A percentile compares a stretch with the other conserved stretches of the same genome.
Evolutionary conservation across 1,140 invertebrate species (phyloP).

Genomic region (Aphelenchoides fujianensis): DNA sequence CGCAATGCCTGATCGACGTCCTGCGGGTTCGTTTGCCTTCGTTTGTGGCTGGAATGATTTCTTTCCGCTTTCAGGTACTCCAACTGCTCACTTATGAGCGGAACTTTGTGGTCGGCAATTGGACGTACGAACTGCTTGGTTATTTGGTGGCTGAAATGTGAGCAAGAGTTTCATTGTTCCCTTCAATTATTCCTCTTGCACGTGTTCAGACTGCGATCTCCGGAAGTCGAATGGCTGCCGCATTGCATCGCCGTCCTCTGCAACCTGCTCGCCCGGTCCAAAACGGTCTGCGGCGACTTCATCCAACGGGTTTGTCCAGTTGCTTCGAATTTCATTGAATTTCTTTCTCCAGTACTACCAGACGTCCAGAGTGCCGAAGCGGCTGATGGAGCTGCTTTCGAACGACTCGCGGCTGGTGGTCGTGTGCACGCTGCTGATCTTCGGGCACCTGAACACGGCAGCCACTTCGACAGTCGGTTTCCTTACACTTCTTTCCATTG

Average conservation of each 20-base stretch:
- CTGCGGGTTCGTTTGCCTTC: slow-evolving; percentile 22
- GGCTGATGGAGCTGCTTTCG: slow-evolving; percentile 1
- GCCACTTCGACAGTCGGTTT: background rate
- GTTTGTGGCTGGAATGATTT: no score
- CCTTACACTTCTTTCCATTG: no score
- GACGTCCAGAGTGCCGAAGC: background rate
- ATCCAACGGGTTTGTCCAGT: background rate
- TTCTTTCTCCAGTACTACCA: background rate
- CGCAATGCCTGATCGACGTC: slow-evolving; percentile 40
- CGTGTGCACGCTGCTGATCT: slow-evolving; percentile 2
- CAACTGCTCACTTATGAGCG: slow-evolving; percentile 37
- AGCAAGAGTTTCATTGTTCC: no score
- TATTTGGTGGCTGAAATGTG: slow-evolving; percentile 42
- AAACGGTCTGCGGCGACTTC: slow-evolving; percentile 22
- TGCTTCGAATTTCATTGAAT: background rate
- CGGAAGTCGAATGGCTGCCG: slow-evolving; percentile 36
- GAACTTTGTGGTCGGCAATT: slow-evolving; percentile 30
- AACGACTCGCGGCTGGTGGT: slow-evolving; percentile 6
- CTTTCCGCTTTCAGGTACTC: slow-evolving; percentile 24
- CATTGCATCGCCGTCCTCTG: slow-evolving; percentile 47
- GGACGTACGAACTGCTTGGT: slow-evolving; percentile 34
- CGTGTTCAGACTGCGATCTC: slow-evolving; percentile 31
- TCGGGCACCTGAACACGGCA: background rate
- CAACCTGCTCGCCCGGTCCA: slow-evolving; percentile 43
- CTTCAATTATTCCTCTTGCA: no score